Conservation (phyloP, 2,797 vertebrate species). For the Nyctalus aviator region DNA sequence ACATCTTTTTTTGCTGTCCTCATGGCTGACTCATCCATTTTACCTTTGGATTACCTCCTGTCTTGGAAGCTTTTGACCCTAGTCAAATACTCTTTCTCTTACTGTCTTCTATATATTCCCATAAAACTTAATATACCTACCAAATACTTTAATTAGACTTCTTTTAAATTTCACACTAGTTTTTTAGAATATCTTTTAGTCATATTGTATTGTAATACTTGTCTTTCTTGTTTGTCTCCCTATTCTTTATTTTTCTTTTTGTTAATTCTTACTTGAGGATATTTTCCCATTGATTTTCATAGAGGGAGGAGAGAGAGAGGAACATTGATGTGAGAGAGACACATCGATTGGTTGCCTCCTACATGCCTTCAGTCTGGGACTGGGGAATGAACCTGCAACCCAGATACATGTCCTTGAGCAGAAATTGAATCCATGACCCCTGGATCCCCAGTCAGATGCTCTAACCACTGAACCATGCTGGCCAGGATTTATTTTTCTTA, state of each 20-base stretch:
- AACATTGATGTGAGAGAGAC: no score
- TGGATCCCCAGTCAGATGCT: no score
- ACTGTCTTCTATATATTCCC: conserved; percentile 23
- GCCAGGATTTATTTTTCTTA: neutral
- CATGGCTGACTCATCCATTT: neutral
- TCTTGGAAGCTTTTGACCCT: neutral
- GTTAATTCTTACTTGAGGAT: no score
- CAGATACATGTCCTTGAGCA: no score
- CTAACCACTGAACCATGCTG: no score
- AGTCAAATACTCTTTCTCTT: neutral
- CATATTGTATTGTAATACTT: neutral
- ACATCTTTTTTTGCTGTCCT: neutral
- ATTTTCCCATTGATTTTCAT: no score
- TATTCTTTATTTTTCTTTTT: neutral
- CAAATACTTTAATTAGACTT: conserved; percentile 27
- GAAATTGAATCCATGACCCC: no score
- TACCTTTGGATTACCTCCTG: neutral
- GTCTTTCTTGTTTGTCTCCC: neutral
- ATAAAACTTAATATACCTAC: conserved; percentile 17
- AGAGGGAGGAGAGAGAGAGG: no score
- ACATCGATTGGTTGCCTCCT: no score
- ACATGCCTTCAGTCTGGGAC: no score
- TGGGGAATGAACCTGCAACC: no score
- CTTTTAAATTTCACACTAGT: conserved; percentile 35
- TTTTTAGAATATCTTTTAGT: conserved; percentile 36